These are phyloP conservation scores for Brevimyrus niger DNA, from an alignment of 2,113 vertebrate species.

Conservation along the genomic window DNA sequence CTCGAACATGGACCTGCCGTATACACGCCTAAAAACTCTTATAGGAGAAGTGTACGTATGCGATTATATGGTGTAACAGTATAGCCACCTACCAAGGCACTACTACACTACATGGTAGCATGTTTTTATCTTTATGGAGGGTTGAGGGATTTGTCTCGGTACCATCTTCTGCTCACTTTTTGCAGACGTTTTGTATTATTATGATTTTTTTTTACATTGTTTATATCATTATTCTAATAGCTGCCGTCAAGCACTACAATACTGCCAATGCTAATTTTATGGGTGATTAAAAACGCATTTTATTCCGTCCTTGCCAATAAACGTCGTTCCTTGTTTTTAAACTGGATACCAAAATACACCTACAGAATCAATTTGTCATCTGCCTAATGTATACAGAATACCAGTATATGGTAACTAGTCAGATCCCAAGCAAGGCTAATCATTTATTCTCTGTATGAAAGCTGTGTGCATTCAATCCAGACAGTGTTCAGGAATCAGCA, in stretches of 20 bases:
- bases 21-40: not conserved
- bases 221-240: not conserved
- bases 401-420: not conserved
- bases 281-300: not conserved
- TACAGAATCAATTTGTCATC: not conserved
- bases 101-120: not conserved
- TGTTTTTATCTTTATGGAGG: not conserved
- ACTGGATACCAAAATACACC: not conserved
- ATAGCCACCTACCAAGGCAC: not conserved
- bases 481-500: not conserved
- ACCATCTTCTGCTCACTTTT: not conserved
- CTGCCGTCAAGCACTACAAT: not conserved
- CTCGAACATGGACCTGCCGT: not conserved
- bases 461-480: not conserved
- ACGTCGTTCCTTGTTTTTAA: not conserved
- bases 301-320: not conserved
- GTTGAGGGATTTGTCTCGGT: not conserved
- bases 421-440: not conserved
- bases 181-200: not conserved
- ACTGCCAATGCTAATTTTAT: not conserved
- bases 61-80: not conserved
- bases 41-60: not conserved
- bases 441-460: not conserved
- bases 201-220: not conserved
- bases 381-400: not conserved